Evolutionary conservation across 1,140 invertebrate genomes (phyloP).

Genomic region (Popillia japonica): DNA sequence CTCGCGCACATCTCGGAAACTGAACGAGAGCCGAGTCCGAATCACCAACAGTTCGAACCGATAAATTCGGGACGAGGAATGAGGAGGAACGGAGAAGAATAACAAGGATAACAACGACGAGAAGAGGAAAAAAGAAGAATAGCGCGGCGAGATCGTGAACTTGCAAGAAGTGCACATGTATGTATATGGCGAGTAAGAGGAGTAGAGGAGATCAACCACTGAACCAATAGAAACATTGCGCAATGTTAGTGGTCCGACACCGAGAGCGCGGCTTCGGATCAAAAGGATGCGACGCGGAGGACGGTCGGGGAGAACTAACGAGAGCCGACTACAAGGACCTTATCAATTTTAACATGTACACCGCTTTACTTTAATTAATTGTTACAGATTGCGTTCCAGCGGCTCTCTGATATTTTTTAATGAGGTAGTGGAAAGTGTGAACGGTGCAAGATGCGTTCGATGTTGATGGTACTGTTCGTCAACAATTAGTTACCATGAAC

Average conservation of each 20-base stretch:
- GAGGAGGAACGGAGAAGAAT: neutral
- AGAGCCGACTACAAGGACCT: conserved; percentile 28
- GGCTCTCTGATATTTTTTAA: conserved; percentile 8
- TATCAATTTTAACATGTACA: conserved; percentile 29
- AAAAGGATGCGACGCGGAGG: conserved; percentile 1
- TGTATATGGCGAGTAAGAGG: neutral
- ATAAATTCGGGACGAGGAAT: conserved; percentile 28
- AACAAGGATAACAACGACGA: neutral
- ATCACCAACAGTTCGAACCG: conserved; percentile 2
- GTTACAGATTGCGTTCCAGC: conserved; percentile 26
- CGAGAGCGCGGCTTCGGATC: conserved; percentile 23
- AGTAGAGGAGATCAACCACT: conserved; percentile 9
- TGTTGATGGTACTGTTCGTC: neutral
- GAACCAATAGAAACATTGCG: conserved; percentile 29
- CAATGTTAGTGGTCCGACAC: conserved; percentile 28
- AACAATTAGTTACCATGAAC: neutral
- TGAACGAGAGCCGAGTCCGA: conserved; percentile 16
- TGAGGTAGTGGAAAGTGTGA: conserved; percentile 20
- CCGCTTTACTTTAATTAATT: conserved; percentile 27
- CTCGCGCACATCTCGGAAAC: conserved; percentile 36
- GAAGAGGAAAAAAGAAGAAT: conserved; percentile 11
- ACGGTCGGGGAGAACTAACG: conserved; percentile 14
- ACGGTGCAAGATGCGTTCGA: neutral
- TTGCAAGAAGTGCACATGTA: neutral
- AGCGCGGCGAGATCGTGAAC: neutral